Percentiles rank a stretch among this genome's conserved stretches.
Evolutionary conservation across 2,888 invertebrate species (phyloP).

Genomic region (Netelia melanura): DNA sequence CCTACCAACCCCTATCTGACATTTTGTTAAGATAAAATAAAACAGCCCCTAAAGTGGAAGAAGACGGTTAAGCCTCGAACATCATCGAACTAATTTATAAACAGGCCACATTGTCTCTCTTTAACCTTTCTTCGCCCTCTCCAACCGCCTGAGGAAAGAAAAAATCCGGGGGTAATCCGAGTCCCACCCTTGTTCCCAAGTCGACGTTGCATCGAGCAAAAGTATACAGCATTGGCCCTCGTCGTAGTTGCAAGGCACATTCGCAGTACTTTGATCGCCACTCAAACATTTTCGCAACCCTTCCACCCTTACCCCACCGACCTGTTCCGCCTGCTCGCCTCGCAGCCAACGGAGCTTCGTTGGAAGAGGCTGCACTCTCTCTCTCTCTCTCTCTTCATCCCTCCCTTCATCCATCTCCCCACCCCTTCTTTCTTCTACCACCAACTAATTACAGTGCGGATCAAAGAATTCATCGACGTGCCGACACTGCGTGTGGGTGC

Average conservation of each 20-base stretch:
- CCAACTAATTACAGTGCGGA: slow-evolving; percentile 84
- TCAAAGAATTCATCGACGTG: slow-evolving; percentile 83
- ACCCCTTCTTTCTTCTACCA: slow-evolving; percentile 70
- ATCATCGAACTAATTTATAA: too few relatives aligned
- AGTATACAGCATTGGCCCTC: slow-evolving; percentile 41
- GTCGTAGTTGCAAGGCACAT: slow-evolving; percentile 74
- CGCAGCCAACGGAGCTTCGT: slow-evolving; percentile 50
- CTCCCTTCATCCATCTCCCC: slow-evolving; percentile 11
- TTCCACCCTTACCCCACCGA: slow-evolving; percentile 35
- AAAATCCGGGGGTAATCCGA: neutral
- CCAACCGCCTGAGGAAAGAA: too few relatives aligned
- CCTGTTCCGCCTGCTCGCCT: slow-evolving; percentile 66
- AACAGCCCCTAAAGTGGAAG: too few relatives aligned
- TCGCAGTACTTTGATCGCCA: slow-evolving; percentile 82
- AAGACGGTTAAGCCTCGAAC: too few relatives aligned
- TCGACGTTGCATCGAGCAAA: slow-evolving; percentile 47
- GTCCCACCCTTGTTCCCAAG: neutral
- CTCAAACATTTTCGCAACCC: slow-evolving; percentile 82
- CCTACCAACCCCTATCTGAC: too few relatives aligned
- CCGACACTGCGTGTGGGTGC: slow-evolving; percentile 72
- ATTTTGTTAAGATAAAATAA: too few relatives aligned
- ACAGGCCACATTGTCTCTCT: too few relatives aligned
- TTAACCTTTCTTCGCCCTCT: too few relatives aligned
- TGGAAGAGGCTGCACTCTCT: slow-evolving; percentile 63
- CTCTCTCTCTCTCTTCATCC: slow-evolving; percentile 19